A percentile compares a stretch with the other conserved stretches of the same genome.
Evolutionary conservation across 2,113 vertebrate genomes (phyloP).

Genomic region (Cochlearius cochlearius): DNA sequence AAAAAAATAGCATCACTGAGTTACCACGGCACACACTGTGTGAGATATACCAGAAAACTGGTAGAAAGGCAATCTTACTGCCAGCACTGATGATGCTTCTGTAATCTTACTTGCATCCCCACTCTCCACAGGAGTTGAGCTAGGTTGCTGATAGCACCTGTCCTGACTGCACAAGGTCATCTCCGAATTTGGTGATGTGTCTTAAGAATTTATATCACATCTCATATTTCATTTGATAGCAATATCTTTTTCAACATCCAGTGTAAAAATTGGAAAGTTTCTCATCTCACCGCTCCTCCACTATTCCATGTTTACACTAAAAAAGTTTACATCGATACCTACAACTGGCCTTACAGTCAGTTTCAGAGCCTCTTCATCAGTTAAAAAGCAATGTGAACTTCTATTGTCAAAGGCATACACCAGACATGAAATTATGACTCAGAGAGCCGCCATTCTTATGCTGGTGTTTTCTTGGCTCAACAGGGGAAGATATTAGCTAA

Average conservation of each 20-base stretch:
- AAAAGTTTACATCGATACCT: not conserved
- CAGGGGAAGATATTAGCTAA: not conserved
- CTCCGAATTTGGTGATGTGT: not conserved
- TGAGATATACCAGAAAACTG: not conserved
- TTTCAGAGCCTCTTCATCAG: not conserved
- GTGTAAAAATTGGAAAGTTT: not conserved
- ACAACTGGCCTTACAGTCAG: not conserved
- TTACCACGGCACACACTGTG: not conserved
- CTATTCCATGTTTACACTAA: not conserved
- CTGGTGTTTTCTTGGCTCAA: not conserved
- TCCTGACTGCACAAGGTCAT: not conserved
- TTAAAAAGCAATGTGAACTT: not conserved
- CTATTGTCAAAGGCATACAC: not conserved
- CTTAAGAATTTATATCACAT: not conserved
- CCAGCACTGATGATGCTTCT: not conserved
- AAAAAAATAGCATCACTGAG: not conserved
- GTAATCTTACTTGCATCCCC: not conserved
- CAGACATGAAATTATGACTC: not conserved
- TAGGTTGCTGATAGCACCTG: not conserved
- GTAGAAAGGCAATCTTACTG: not conserved
- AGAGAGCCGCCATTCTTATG: not conserved
- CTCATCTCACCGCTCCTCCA: not conserved
- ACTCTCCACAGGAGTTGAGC: rapidly evolving
- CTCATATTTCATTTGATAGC: not conserved
- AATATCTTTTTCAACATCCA: not conserved